Conservation (phyloP, 2,797 vertebrate species). For the Pristis pectinata region DNA sequence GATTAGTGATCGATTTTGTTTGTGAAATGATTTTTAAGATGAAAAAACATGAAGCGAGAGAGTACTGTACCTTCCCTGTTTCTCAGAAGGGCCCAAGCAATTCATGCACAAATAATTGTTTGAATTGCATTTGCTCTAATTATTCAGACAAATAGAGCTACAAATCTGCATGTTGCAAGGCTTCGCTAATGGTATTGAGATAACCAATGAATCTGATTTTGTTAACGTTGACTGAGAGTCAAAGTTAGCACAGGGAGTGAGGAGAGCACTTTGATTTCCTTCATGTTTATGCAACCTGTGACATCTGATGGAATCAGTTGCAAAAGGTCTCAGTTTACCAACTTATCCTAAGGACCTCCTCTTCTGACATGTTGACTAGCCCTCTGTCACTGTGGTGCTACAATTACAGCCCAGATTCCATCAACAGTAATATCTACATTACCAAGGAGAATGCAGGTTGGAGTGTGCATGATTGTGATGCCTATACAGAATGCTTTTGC, state of each 20-base stretch:
- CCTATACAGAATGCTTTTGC: not conserved
- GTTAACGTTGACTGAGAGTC: not conserved
- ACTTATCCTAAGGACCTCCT: not conserved
- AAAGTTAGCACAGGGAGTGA: too few relatives aligned
- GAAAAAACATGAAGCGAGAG: not conserved
- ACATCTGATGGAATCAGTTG: not conserved
- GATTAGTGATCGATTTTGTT: not conserved
- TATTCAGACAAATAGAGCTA: not conserved
- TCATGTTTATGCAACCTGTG: too few relatives aligned
- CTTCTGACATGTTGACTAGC: not conserved
- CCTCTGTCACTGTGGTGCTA: not conserved
- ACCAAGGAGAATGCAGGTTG: not conserved
- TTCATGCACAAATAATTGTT: not conserved
- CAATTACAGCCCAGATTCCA: not conserved
- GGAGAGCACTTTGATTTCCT: not conserved
- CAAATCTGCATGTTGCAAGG: not conserved
- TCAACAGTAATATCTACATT: not conserved
- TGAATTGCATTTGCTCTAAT: not conserved
- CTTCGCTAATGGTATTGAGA: not conserved
- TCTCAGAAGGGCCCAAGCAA: not conserved
- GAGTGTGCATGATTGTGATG: not conserved
- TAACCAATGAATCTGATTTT: not conserved
- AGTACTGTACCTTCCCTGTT: not conserved
- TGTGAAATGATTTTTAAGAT: not conserved
- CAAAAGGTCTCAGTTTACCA: not conserved